Percentiles rank a stretch among this genome's conserved stretches.
Conservation (phyloP, 1,140 invertebrate species). For the Spodoptera frugiperda region DNA sequence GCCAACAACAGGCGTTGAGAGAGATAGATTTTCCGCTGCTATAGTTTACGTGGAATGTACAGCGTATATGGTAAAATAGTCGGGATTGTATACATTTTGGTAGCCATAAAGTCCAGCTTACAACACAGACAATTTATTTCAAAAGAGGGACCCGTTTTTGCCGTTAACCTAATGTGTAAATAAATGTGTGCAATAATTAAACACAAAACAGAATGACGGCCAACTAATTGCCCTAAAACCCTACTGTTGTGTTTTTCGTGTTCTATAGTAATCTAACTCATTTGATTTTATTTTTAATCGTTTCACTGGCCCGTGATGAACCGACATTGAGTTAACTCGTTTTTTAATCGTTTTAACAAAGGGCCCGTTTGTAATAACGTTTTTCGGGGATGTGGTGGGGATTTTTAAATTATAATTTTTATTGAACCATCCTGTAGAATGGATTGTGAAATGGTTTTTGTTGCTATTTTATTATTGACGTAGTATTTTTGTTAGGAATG, state of each 20-base stretch:
- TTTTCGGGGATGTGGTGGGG: neutral
- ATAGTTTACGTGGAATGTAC: slow-evolving; percentile 4
- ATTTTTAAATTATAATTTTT: neutral
- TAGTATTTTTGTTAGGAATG: neutral
- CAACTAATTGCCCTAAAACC: slow-evolving; percentile 75
- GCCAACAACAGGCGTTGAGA: neutral
- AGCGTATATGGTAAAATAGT: neutral
- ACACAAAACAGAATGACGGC: slow-evolving; percentile 67
- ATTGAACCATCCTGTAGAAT: neutral
- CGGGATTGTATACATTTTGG: neutral
- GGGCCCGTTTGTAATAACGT: slow-evolving; percentile 3
- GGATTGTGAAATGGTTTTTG: neutral
- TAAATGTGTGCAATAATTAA: slow-evolving; percentile 82
- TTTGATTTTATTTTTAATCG: slow-evolving; percentile 44
- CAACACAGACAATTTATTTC: slow-evolving; percentile 74
- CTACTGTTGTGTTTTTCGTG: slow-evolving; percentile 59
- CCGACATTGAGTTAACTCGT: slow-evolving; percentile 12
- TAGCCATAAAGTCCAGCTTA: slow-evolving; percentile 44
- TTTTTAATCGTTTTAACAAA: slow-evolving; percentile 29
- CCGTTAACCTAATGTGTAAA: slow-evolving; percentile 82
- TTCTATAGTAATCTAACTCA: slow-evolving; percentile 46
- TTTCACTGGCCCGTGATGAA: slow-evolving; percentile 7
- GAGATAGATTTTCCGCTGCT: neutral
- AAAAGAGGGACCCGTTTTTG: slow-evolving; percentile 77
- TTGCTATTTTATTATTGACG: neutral